A percentile compares a stretch with the other conserved stretches of the same genome.
These are phyloP conservation scores for Drosophila fulvimacula DNA, from an alignment of 2,888 invertebrate genomes.

Conservation along the genomic window DNA sequence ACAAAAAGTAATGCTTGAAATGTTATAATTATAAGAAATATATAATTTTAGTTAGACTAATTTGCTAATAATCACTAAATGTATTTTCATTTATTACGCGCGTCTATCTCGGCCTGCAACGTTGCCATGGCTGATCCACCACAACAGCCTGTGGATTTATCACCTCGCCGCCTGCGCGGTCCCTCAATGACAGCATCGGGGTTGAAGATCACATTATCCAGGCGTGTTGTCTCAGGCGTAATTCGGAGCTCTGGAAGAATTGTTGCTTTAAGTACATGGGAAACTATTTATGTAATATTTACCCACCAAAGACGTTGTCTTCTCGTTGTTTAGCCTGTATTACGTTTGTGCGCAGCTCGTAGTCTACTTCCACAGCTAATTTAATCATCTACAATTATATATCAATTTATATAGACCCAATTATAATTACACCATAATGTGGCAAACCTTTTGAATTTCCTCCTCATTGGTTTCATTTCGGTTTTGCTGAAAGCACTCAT, in stretches of 20 bases:
- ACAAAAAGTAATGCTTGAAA: slow-evolving; percentile 55
- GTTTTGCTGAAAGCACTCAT: slow-evolving; percentile 90
- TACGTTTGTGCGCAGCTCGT: slow-evolving; percentile 89
- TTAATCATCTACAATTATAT: slow-evolving; percentile 87
- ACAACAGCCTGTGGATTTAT: slow-evolving; percentile 53
- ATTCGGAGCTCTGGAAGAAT: slow-evolving; percentile 74
- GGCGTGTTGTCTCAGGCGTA: slow-evolving; percentile 78
- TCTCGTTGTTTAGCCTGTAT: slow-evolving; percentile 90
- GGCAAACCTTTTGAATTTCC: slow-evolving; percentile 87
- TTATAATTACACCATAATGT: not conserved
- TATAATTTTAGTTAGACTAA: slow-evolving; percentile 42
- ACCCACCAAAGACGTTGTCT: slow-evolving; percentile 88
- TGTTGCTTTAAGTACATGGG: not conserved
- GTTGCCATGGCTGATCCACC: slow-evolving; percentile 68
- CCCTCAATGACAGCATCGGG: slow-evolving; percentile 85
- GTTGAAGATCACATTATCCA: slow-evolving; percentile 88
- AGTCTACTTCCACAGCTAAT: slow-evolving; percentile 89
- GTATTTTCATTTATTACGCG: slow-evolving; percentile 57
- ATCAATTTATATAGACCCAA: too few relatives aligned
- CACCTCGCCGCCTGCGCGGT: slow-evolving; percentile 57
- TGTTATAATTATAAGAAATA: slow-evolving; percentile 9
- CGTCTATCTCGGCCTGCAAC: slow-evolving; percentile 46
- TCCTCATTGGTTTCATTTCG: slow-evolving; percentile 87
- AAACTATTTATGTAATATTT: slow-evolving; percentile 34
- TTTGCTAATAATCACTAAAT: slow-evolving; percentile 18